These are phyloP conservation scores for Phylloscopus trochiloides DNA, from an alignment of 2,113 vertebrate species.

Conservation along the genomic window DNA sequence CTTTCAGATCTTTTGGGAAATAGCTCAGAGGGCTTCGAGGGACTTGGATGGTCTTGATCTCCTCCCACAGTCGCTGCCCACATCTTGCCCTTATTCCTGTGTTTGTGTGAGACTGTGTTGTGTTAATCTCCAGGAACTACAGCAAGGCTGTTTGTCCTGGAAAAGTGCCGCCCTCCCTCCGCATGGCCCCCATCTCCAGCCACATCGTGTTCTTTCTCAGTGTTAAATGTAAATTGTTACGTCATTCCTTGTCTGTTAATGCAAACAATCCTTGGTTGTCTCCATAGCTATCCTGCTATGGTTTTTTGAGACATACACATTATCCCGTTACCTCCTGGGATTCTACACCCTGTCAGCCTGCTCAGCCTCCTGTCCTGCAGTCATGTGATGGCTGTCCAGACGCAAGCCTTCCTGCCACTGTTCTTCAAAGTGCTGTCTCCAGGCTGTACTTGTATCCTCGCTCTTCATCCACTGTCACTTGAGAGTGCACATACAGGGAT, in stretches of 20 bases:
- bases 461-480: too few species aligned
- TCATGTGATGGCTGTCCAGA: rapidly evolving
- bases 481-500: rapidly evolving
- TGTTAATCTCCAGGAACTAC: neutral
- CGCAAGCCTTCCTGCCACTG: rapidly evolving
- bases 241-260: neutral
- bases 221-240: neutral
- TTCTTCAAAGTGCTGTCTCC: rapidly evolving
- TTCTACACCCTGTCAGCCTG: neutral
- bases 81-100: neutral
- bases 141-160: neutral
- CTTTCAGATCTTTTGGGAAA: neutral
- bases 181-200: rapidly evolving
- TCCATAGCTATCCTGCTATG: neutral
- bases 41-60: neutral
- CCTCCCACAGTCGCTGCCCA: too few species aligned
- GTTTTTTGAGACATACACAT: neutral
- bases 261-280: neutral
- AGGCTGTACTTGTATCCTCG: too few species aligned
- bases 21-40: neutral
- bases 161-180: neutral
- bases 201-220: neutral
- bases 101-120: neutral
- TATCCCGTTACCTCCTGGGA: neutral
- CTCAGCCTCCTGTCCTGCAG: too few species aligned